phyloP scores from a whole-genome alignment of 2,888 invertebrate genomes.

The Conus canariensis region DNA sequence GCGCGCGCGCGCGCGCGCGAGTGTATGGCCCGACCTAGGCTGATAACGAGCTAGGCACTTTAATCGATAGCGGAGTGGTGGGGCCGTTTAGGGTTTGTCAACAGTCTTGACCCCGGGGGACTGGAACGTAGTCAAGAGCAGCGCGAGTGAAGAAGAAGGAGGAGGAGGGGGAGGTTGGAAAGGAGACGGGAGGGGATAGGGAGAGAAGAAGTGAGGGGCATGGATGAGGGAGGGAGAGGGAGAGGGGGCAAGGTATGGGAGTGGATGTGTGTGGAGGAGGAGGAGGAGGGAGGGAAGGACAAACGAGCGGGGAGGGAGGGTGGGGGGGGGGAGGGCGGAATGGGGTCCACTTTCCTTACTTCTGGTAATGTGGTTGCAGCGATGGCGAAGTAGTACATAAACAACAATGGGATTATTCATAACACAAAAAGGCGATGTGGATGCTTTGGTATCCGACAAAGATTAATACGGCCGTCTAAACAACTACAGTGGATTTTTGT shows the following conservation, averaged over 20 bases:
- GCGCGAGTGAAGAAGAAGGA: background rate
- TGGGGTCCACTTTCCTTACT: too few relatives aligned
- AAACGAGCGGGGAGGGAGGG: background rate
- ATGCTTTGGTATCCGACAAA: too few relatives aligned
- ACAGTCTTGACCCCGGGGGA: constrained; percentile 1
- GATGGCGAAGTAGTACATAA: too few relatives aligned
- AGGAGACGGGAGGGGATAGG: background rate
- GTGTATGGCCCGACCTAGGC: too few relatives aligned
- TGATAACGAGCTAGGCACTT: background rate
- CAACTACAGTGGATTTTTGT: too few relatives aligned
- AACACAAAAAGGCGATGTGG: too few relatives aligned
- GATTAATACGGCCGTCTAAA: too few relatives aligned
- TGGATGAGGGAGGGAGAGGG: background rate
- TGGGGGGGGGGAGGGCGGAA: background rate
- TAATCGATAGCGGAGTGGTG: background rate
- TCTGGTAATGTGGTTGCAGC: too few relatives aligned
- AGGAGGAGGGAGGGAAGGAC: background rate
- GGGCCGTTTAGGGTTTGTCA: background rate
- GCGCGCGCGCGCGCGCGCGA: too few relatives aligned
- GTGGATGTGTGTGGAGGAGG: background rate
- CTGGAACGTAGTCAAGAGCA: background rate
- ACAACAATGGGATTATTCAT: too few relatives aligned
- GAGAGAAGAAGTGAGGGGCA: background rate
- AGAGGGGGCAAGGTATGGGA: background rate
- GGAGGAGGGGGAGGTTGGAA: background rate